Base-by-base conservation (phyloP, 1,140 invertebrate genomes). In the Teleopsis dalmanni region DNA sequence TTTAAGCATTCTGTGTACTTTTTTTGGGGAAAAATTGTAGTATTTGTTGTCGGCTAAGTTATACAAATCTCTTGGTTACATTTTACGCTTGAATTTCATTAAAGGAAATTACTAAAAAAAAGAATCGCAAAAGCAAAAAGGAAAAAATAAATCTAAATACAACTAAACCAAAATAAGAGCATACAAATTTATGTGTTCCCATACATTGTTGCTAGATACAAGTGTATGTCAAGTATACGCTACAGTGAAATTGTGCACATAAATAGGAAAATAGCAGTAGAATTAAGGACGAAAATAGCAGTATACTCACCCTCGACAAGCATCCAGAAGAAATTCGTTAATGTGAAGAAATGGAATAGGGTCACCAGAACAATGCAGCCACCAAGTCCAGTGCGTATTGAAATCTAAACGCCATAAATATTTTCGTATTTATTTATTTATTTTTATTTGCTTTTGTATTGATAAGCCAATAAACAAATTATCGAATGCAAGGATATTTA, bases 321-420 rank as follows among this genome's bases (percentile, higher is more conserved):
- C 93, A 96, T 96, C 93, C 93, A 96, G 74, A 94, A 96, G 73
- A 95, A 96, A 70, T 92, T 96, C 2, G 92, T 93, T 41, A 91
- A 74, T 60, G 91, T 87, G 60, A 93, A 90, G 70, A 95, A 96
- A 67, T 91, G 87, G 55, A 91, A 81, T 35, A 91, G 73, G 22
- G 84, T 81, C 41, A 85, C 78, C 19, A 92, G 67, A 9, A 81
- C 75, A 50, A 87, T 78, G 64, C 86, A 88, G 81, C 77, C 44
- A 72, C 72, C 56, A 77, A 77, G 50, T 75, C 72, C 31, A 63
- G 59, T 67, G 4, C 59, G 56, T 33, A 65, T 54, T 10, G 65
- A 70, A 27, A 69, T 70, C 66, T 70, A 33, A 33, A 16, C 14
- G 11, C 14, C 13, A 42, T 10, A 10, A 31, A 40, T 14, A 13